Evolutionary conservation across 2,888 invertebrate genomes (phyloP).

Genomic region (Idaea aversata): DNA sequence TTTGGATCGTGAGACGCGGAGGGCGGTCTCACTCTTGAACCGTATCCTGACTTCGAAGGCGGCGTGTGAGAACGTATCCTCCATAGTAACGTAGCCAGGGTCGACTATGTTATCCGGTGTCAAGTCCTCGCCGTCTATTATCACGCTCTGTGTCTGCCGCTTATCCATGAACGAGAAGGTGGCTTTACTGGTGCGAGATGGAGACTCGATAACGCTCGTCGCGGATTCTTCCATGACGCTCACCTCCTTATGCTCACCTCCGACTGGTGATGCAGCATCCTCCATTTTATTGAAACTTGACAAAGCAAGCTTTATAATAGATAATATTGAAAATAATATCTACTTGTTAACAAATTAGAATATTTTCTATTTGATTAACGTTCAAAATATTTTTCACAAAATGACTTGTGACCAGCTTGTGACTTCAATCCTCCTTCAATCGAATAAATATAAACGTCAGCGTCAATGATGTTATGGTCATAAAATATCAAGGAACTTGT

Average conservation of each 20-base stretch:
- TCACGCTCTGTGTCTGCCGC: conserved; percentile 46
- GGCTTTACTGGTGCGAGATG: conserved; percentile 36
- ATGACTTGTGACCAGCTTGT: no score
- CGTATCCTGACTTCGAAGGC: conserved; percentile 55
- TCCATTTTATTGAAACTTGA: no score
- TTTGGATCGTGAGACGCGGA: conserved; percentile 41
- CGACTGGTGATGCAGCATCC: no score
- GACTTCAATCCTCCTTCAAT: no score
- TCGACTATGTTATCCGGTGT: conserved; percentile 63
- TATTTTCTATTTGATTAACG: no score
- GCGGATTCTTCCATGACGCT: conserved; percentile 12
- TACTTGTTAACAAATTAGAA: no score
- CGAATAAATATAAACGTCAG: no score
- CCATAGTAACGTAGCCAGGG: conserved; percentile 51
- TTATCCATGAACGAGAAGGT: conserved; percentile 53
- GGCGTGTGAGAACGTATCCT: conserved; percentile 56
- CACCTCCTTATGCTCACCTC: neutral
- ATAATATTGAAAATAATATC: no score
- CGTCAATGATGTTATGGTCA: no score
- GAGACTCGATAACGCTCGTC: conserved; percentile 32
- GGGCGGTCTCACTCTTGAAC: conserved; percentile 43
- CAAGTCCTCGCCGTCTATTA: conserved; percentile 45
- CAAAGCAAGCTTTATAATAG: no score
- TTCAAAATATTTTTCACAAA: no score
- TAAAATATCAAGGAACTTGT: no score